Evolutionary conservation across 2,888 invertebrate species (phyloP), one percentile per base, ranked within the genome.

Genomic region (Anticlea derivata): DNA sequence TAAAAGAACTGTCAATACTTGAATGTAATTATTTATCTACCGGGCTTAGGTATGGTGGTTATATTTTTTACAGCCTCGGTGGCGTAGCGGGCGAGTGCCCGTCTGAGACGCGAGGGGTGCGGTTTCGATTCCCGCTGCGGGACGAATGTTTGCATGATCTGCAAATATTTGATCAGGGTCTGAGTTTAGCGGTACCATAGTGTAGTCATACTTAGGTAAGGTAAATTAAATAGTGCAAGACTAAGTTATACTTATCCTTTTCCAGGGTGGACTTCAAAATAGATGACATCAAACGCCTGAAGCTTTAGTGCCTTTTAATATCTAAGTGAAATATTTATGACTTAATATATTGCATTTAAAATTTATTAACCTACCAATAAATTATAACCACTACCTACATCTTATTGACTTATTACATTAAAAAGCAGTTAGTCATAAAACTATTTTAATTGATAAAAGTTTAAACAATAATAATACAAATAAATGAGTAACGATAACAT

Each of bases 221-320:
- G n/a, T n/a, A n/a, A n/a, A n/a, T n/a, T n/a, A n/a, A n/a, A n/a
- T n/a, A n/a, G n/a, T n/a, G n/a, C n/a, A n/a, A n/a, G n/a, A n/a
- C n/a, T n/a, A n/a, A n/a, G n/a, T 17, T 17, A 4, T 3, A 17
- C 1, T 22, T 23, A 17, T 12, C 7, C 39, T 57, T 58, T 55
- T 79, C 33, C 85, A 95, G 97, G 68, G 93, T 92, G 39, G 97
- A 97, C 85, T 96, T 97, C 79, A 94, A 95, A 64, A 92, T 94
- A 65, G 98, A 98, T 66, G 98, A 98, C 55, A 96, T 98, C 64
- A 95, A 96, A 75, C 93, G 88, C 1, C 55, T 88, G 43, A 88
- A 88, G 45, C 64, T 88, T 4, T 88, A 80, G 60, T 31, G 8
- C 1, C 6, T 22, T 2, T 11, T 30, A 12, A 1, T 12, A 8